Conservation (phyloP, 2,113 vertebrate species). For the Perognathus longimembris region DNA sequence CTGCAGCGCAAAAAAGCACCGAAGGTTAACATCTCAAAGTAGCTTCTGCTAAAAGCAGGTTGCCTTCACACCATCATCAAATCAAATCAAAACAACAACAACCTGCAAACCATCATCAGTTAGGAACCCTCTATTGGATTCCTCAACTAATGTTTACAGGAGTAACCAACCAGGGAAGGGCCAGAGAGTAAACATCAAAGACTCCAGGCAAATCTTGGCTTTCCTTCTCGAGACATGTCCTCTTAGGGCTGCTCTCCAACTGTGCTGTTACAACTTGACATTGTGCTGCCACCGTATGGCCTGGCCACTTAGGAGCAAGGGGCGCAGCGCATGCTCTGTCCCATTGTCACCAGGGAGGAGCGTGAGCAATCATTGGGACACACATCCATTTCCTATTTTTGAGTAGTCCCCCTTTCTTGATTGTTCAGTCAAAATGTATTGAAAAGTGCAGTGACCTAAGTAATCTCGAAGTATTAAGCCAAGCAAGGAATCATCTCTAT, state of each 20-base stretch:
- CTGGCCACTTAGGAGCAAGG: neutral
- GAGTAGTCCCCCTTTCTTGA: constrained; percentile 49
- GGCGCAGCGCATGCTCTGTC: neutral
- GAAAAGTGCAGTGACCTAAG: constrained; percentile 27
- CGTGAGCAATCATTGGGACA: neutral
- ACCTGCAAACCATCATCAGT: neutral
- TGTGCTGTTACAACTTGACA: neutral
- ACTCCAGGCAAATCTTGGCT: neutral
- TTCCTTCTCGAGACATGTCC: neutral
- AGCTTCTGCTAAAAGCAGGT: neutral
- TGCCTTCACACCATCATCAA: neutral
- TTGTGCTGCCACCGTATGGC: accelerated
- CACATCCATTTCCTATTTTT: neutral
- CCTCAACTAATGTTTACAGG: neutral
- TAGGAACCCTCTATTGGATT: neutral
- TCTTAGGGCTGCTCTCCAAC: neutral
- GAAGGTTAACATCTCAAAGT: neutral
- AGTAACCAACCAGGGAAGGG: neutral
- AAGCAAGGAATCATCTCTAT: constrained; percentile 17
- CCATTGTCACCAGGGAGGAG: neutral
- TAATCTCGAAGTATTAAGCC: neutral
- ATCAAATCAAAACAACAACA: neutral
- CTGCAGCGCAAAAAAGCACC: neutral
- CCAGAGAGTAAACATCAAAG: neutral
- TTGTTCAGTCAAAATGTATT: constrained; percentile 35